A percentile compares a stretch with the other conserved stretches of the same genome.
phyloP scores from a whole-genome alignment of 1,140 invertebrate species.

The Rhysida immarginata region DNA sequence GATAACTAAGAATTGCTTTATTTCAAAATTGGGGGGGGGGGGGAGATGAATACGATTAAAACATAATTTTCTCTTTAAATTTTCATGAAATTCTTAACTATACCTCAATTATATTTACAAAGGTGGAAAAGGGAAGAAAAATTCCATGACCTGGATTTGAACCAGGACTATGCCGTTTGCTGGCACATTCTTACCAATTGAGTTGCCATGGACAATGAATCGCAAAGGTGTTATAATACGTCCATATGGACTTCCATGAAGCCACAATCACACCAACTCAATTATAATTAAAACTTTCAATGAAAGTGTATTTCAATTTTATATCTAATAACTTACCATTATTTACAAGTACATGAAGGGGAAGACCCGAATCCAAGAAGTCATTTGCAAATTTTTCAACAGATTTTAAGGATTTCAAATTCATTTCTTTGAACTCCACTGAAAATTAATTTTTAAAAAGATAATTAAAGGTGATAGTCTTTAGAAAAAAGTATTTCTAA shows the following conservation, averaged over 20 bases:
- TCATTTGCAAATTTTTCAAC: constrained; percentile 53
- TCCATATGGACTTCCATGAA: too few species aligned
- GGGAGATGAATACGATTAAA: too few species aligned
- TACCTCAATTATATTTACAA: too few species aligned
- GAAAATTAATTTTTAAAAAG: neutral
- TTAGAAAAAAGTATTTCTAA: neutral
- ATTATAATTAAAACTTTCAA: neutral
- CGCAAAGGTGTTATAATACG: neutral
- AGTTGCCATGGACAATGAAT: too few species aligned
- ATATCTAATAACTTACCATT: constrained; percentile 44
- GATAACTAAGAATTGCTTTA: too few species aligned
- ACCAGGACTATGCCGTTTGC: neutral
- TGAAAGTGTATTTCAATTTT: neutral
- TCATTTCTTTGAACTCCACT: constrained; percentile 36
- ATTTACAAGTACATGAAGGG: constrained; percentile 60
- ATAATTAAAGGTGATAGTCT: neutral
- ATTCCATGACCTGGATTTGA: too few species aligned
- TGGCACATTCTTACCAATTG: too few species aligned
- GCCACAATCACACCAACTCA: too few species aligned
- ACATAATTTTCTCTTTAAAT: too few species aligned
- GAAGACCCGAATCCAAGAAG: constrained; percentile 43
- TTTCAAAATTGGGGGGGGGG: too few species aligned
- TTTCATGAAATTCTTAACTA: too few species aligned
- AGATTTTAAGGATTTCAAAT: constrained; percentile 47
- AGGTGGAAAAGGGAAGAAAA: too few species aligned